Conservation (phyloP, 2,888 invertebrate genomes). For the Lepidochrysops patricia region DNA sequence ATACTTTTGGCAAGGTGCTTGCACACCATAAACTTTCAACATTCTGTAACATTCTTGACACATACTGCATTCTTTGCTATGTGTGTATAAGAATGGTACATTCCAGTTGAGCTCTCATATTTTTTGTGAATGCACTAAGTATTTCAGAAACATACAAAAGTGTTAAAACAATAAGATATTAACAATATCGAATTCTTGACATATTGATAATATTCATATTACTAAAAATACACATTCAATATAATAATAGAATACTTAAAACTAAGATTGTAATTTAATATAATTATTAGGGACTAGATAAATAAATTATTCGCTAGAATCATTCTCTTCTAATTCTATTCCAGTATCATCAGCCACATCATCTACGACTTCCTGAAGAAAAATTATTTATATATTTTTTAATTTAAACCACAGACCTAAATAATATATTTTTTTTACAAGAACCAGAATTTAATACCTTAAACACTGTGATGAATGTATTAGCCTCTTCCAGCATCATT, state of each 20-base stretch:
- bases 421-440: background rate
- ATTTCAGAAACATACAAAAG: too few relatives aligned
- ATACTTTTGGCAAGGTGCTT: background rate
- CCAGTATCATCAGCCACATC: conserved; percentile 27
- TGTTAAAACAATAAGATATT: background rate
- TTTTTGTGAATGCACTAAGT: background rate
- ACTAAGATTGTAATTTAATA: background rate
- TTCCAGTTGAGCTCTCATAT: background rate
- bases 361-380: conserved; percentile 23
- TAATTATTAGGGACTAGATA: conserved; percentile 7
- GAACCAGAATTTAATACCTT: conserved; percentile 20
- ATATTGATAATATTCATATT: background rate
- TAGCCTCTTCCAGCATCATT: conserved; percentile 28
- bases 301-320: conserved; percentile 4
- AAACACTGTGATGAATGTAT: conserved; percentile 30
- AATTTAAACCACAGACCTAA: background rate
- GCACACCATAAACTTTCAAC: too few relatives aligned
- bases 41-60: too few relatives aligned
- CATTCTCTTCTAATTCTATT: conserved; percentile 22
- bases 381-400: background rate
- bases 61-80: too few relatives aligned
- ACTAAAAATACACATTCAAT: background rate
- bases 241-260: background rate
- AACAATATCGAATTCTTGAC: background rate
- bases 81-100: too few relatives aligned